These are phyloP conservation scores for Pogonocichla stellata DNA, from an alignment of 2,113 vertebrate genomes.

Conservation along the genomic window DNA sequence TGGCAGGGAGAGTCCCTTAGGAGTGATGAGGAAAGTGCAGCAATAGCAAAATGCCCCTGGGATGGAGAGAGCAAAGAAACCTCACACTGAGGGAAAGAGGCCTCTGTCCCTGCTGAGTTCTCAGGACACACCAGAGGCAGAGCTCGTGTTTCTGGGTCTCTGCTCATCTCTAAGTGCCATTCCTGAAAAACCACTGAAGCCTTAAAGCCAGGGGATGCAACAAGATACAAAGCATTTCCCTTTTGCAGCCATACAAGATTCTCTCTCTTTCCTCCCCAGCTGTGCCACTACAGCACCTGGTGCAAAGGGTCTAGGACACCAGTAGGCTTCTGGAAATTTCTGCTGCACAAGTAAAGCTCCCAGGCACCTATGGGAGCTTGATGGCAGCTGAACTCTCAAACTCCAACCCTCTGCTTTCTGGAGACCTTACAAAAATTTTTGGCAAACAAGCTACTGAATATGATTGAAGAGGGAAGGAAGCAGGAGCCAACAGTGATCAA, in stretches of 20 bases:
- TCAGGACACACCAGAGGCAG: neutral
- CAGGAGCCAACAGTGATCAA: neutral
- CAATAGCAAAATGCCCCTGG: neutral
- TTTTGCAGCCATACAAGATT: neutral
- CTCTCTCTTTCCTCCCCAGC: neutral
- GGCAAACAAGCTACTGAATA: neutral
- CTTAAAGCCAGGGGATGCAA: neutral
- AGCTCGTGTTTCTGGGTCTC: neutral
- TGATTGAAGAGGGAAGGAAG: neutral
- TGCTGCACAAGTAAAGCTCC: neutral
- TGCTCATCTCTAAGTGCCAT: neutral
- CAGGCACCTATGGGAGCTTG: neutral
- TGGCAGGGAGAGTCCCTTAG: rapidly evolving
- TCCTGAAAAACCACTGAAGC: neutral
- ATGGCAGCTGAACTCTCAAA: neutral
- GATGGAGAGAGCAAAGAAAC: neutral
- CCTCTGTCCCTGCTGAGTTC: neutral
- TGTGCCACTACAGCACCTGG: too few species aligned
- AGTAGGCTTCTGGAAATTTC: neutral
- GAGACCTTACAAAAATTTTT: neutral
- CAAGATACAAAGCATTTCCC: neutral
- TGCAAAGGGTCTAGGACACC: neutral
- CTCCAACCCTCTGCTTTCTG: neutral
- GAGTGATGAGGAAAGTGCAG: neutral
- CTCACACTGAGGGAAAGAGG: neutral